Conservation (phyloP, 37 sponge, comb jelly and placozoan species). For the Petrosia ficiformis region DNA sequence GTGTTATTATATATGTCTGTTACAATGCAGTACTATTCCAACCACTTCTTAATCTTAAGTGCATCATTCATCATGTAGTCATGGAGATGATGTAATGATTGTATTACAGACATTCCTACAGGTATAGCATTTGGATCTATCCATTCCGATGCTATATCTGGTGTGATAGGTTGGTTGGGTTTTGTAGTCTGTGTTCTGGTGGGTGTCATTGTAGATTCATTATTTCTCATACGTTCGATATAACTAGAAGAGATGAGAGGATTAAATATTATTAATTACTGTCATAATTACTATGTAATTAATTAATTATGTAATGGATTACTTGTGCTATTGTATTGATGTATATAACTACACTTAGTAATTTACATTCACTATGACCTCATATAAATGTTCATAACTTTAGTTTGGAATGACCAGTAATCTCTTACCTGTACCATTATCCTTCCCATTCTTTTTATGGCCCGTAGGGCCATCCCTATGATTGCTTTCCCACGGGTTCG, state of each 20-base stretch:
- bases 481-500: too few relatives aligned
- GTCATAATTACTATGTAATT: too few relatives aligned
- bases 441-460: too few relatives aligned
- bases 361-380: too few relatives aligned
- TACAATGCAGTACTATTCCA: too few relatives aligned
- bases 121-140: not conserved
- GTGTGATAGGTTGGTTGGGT: not conserved
- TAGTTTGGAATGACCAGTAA: too few relatives aligned
- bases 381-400: too few relatives aligned
- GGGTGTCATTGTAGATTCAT: not conserved
- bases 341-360: too few relatives aligned
- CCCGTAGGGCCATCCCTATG: too few relatives aligned
- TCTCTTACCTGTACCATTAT: too few relatives aligned
- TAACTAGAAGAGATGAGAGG: not conserved
- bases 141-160: not conserved
- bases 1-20: too few relatives aligned
- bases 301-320: not conserved
- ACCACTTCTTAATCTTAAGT: not conserved
- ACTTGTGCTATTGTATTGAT: too few relatives aligned
- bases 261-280: not conserved
- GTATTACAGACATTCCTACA: not conserved
- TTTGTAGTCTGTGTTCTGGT: not conserved
- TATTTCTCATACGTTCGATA: constrained; percentile 12
- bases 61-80: not conserved
- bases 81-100: not conserved